Conservation (phyloP, 2,113 vertebrate species). For the Cariama cristata region DNA sequence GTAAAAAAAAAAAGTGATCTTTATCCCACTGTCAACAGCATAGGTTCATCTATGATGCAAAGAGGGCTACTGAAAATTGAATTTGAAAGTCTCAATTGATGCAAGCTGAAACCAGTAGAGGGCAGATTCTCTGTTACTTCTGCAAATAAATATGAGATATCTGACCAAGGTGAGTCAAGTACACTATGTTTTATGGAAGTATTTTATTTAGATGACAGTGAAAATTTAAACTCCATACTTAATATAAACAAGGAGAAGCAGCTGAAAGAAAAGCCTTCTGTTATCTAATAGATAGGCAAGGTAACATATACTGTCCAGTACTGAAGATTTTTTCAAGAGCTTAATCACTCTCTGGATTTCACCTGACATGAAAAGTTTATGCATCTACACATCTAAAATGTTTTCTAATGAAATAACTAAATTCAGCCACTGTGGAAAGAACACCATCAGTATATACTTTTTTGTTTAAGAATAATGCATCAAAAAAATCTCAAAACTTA, state of each 20-base stretch:
- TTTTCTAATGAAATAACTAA: neutral
- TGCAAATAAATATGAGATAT: neutral
- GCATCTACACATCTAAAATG: neutral
- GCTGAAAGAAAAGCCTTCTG: neutral
- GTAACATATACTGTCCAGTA: neutral
- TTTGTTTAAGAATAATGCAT: neutral
- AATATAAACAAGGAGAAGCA: neutral
- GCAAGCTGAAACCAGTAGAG: neutral
- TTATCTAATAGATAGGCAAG: neutral
- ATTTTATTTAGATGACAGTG: neutral
- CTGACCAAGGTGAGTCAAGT: neutral
- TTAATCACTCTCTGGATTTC: neutral
- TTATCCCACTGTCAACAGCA: neutral
- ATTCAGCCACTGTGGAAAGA: neutral
- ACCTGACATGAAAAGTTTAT: neutral
- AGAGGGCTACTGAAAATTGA: neutral
- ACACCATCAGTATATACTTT: neutral
- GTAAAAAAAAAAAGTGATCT: neutral
- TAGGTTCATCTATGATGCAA: neutral
- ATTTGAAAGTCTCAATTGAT: neutral
- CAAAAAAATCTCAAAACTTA: neutral
- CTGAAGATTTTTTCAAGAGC: neutral
- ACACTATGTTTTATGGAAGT: neutral
- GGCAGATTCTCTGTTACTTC: neutral
- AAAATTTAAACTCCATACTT: neutral